Percentiles rank a stretch among this genome's conserved stretches.
Evolutionary conservation across 1,140 invertebrate species (phyloP).

Genomic region (Drosophila virilis): DNA sequence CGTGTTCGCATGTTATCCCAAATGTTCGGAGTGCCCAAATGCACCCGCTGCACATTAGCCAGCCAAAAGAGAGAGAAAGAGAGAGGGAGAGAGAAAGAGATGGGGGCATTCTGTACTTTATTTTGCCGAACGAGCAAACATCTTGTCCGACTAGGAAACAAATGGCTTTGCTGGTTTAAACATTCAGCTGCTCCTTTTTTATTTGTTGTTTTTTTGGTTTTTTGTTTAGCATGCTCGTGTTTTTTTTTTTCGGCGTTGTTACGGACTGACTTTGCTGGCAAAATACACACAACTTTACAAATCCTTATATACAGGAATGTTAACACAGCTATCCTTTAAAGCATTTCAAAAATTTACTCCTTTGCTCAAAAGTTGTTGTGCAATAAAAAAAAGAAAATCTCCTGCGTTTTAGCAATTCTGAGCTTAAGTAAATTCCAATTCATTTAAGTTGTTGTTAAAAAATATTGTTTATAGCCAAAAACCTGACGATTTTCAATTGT

Average conservation of each 20-base stretch:
- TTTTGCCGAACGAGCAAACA: conserved; percentile 83
- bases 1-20: conserved; percentile 80
- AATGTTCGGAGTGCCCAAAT: conserved; percentile 70
- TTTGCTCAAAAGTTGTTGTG: conserved; percentile 19
- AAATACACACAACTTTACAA: conserved; percentile 38
- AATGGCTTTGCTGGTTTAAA: conserved; percentile 79
- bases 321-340: conserved; percentile 11
- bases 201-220: no score
- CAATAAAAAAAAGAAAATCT: not conserved
- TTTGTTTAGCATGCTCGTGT: conserved; percentile 31
- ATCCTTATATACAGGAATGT: conserved; percentile 30
- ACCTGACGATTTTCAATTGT: no score
- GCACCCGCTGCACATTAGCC: conserved; percentile 47
- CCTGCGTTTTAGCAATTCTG: not conserved
- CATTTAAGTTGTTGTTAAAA: not conserved
- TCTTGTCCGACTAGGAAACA: conserved; percentile 82
- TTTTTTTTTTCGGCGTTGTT: conserved; percentile 31
- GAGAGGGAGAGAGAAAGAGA: conserved; percentile 3
- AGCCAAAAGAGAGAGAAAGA: not conserved
- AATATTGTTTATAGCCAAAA: not conserved
- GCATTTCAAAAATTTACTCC: conserved; percentile 6
- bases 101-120: conserved; percentile 75
- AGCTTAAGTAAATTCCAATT: not conserved
- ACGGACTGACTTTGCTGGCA: conserved; percentile 28
- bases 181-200: conserved; percentile 67